These are phyloP conservation scores for Dynastes grantii DNA, from an alignment of 2,888 invertebrate species.

Conservation along the genomic window DNA sequence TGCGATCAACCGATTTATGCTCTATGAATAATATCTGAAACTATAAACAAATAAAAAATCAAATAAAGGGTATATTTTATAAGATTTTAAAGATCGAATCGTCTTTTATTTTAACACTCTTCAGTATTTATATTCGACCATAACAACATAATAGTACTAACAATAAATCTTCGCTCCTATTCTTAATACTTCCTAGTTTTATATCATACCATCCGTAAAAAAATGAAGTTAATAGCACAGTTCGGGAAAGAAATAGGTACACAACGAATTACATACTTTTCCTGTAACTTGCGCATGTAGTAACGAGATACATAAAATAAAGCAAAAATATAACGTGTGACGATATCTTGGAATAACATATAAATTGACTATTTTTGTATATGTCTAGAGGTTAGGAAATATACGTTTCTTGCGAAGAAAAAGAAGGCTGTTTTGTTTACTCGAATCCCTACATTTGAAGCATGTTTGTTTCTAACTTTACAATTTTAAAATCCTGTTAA, in stretches of 20 bases:
- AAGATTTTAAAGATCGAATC: slow-evolving; percentile 40
- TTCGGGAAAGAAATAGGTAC: slow-evolving; percentile 30
- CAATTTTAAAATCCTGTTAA: too few species aligned
- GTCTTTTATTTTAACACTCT: slow-evolving; percentile 50
- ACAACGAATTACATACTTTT: slow-evolving; percentile 44
- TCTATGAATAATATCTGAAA: slow-evolving; percentile 10
- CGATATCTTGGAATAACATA: slow-evolving; percentile 44
- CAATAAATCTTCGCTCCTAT: slow-evolving; percentile 13
- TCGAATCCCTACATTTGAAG: neutral
- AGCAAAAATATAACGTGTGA: slow-evolving; percentile 43
- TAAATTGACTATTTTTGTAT: slow-evolving; percentile 53
- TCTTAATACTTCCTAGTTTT: slow-evolving; percentile 19
- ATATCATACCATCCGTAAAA: slow-evolving; percentile 1
- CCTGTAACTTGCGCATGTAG: slow-evolving; percentile 42
- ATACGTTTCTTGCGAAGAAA: slow-evolving; percentile 51
- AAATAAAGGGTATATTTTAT: slow-evolving; percentile 51
- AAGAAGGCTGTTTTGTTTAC: slow-evolving; percentile 14
- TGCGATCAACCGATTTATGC: slow-evolving; percentile 19
- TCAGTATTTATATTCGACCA: slow-evolving; percentile 11
- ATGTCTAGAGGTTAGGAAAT: slow-evolving; percentile 51
- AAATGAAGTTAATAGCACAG: slow-evolving; percentile 8
- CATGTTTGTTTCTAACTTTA: too few species aligned
- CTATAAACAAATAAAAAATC: slow-evolving; percentile 23
- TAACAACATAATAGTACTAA: slow-evolving; percentile 16
- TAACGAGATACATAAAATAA: slow-evolving; percentile 28